These are phyloP conservation scores for Drosophila sp. DNA, from an alignment of 1,140 invertebrate genomes.

Conservation along the genomic window DNA sequence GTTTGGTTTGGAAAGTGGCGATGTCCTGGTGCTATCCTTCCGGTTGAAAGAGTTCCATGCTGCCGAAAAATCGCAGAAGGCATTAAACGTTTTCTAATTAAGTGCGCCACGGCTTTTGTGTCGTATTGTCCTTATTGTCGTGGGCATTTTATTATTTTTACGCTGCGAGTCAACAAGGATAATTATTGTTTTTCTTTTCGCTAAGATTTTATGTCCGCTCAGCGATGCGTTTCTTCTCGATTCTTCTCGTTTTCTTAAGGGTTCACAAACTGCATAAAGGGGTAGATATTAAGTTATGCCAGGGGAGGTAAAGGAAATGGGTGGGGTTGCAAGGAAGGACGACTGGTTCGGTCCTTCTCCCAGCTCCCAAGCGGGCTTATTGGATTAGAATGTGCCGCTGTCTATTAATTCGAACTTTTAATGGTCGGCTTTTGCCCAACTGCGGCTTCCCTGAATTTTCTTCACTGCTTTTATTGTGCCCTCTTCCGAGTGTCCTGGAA, in stretches of 20 bases:
- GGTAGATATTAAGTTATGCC: constrained; percentile 53
- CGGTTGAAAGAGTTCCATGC: constrained; percentile 47
- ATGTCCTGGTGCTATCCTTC: constrained; percentile 34
- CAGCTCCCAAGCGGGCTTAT: constrained; percentile 52
- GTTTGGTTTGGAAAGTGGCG: background rate
- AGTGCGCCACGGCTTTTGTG: constrained; percentile 54
- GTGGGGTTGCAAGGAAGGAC: constrained; percentile 11
- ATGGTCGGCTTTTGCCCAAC: constrained; percentile 38
- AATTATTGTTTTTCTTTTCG: constrained; percentile 63
- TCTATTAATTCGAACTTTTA: constrained; percentile 54
- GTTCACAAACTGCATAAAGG: constrained; percentile 47
- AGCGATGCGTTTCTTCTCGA: constrained; percentile 68
- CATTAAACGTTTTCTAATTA: constrained; percentile 84
- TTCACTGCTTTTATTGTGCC: background rate
- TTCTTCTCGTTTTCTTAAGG: constrained; percentile 41
- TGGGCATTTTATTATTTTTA: constrained; percentile 72
- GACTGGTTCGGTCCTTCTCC: constrained; percentile 21
- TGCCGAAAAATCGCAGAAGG: constrained; percentile 48
- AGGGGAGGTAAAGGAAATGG: constrained; percentile 7
- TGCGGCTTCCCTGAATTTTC: constrained; percentile 37
- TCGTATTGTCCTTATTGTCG: constrained; percentile 43
- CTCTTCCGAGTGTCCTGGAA: background rate
- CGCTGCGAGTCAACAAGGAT: constrained; percentile 66
- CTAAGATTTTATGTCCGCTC: constrained; percentile 55
- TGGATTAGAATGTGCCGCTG: constrained; percentile 61